Percentiles rank a stretch among this genome's conserved stretches.
These are phyloP conservation scores for Paramormyrops hopkinsi DNA, from an alignment of 2,797 vertebrate species.

Conservation along the genomic window DNA sequence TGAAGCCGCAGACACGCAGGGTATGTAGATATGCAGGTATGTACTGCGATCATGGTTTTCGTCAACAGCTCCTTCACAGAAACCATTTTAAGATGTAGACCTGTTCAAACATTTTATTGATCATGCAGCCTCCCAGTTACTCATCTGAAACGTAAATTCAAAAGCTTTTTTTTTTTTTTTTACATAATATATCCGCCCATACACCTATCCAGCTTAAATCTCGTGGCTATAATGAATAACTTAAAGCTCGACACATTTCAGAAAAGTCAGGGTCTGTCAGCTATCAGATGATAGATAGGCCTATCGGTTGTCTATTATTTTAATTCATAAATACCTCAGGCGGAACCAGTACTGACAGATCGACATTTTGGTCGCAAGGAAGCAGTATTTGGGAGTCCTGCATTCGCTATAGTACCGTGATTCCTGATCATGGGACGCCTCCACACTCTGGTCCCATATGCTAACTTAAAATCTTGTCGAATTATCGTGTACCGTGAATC, in stretches of 20 bases:
- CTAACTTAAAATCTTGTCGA: background rate
- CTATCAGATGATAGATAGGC: background rate
- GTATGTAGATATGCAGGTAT: background rate
- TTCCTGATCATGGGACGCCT: background rate
- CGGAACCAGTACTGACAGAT: background rate
- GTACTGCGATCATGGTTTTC: background rate
- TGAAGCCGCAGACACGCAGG: background rate
- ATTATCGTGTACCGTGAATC: background rate
- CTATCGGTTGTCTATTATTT: background rate
- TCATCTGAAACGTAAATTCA: background rate
- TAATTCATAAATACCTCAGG: background rate
- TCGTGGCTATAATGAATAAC: background rate
- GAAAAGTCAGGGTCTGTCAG: background rate
- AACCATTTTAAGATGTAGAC: background rate
- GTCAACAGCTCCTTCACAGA: background rate
- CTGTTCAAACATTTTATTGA: background rate
- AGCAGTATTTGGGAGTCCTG: background rate
- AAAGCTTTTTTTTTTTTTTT: background rate
- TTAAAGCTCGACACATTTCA: background rate
- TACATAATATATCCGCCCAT: background rate
- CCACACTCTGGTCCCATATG: background rate
- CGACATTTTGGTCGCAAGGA: background rate
- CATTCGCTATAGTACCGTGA: background rate
- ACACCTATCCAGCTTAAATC: background rate
- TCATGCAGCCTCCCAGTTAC: background rate